These are phyloP conservation scores for Pocillopora damicornis DNA, from an alignment of 64 coral and sea anemone genomes.

Conservation along the genomic window DNA sequence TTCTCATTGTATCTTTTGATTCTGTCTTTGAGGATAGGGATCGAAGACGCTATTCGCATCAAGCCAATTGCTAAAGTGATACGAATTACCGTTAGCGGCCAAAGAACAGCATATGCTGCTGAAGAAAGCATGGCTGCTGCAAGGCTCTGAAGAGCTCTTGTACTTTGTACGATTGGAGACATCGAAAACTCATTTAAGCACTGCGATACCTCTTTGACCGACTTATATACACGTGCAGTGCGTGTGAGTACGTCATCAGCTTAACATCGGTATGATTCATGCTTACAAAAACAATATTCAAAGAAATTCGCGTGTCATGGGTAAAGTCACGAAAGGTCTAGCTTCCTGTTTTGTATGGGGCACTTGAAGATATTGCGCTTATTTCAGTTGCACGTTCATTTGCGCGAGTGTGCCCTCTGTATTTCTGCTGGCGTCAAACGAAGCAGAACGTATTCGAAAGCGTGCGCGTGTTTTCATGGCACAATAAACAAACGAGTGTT, in stretches of 20 bases:
- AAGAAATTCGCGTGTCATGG: not conserved
- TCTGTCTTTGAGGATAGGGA: constrained; percentile 12
- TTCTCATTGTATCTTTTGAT: constrained; percentile 11
- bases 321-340: not conserved
- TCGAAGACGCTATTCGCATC: constrained; percentile 13
- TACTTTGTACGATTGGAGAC: not conserved
- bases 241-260: not conserved
- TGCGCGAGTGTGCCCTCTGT: not conserved
- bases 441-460: not conserved
- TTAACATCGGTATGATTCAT: not conserved
- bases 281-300: not conserved
- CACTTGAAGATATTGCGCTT: not conserved
- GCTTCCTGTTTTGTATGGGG: not conserved
- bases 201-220: not conserved
- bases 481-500: too few species aligned
- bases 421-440: not conserved
- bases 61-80: not conserved
- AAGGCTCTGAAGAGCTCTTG: not conserved
- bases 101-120: not conserved
- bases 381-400: not conserved
- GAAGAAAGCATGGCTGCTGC: not conserved
- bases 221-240: not conserved
- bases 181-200: not conserved
- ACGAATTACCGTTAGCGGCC: not conserved
- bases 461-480: not conserved